phyloP scores from a whole-genome alignment of 1,140 invertebrate species.

The Nebria ingens region DNA sequence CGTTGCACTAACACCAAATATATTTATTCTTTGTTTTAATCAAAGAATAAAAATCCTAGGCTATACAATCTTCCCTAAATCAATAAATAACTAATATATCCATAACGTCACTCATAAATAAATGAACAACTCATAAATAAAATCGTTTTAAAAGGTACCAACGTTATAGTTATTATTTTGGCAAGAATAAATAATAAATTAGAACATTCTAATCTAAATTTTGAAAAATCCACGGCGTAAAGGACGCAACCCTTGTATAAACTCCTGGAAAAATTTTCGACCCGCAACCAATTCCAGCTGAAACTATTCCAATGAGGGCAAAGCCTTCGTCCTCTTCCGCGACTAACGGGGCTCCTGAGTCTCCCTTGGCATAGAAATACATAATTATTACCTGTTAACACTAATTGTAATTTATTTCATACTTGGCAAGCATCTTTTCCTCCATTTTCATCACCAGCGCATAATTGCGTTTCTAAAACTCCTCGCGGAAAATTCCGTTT shows the following conservation, averaged over 20 bases:
- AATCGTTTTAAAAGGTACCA: no score
- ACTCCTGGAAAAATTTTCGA: conserved; percentile 55
- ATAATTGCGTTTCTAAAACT: conserved; percentile 29
- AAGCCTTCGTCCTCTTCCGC: conserved; percentile 59
- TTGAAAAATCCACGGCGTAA: conserved; percentile 60
- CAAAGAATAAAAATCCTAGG: no score
- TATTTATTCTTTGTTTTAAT: no score
- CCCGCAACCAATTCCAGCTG: conserved; percentile 65
- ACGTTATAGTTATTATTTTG: no score
- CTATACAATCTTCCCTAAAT: no score
- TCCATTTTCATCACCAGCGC: conserved; percentile 32
- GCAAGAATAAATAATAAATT: no score
- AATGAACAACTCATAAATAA: no score
- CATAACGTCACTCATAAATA: no score
- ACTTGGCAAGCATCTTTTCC: conserved; percentile 34
- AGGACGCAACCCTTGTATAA: conserved; percentile 59
- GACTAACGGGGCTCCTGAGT: conserved; percentile 74
- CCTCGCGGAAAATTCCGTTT: conserved; percentile 17
- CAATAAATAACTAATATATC: no score
- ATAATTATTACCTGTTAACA: no score
- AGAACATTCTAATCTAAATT: conserved; percentile 40
- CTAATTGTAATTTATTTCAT: conserved; percentile 10
- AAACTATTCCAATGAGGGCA: conserved; percentile 70
- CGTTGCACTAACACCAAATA: no score
- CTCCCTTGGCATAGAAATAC: conserved; percentile 50